Evolutionary conservation across 35 echinoderm and acorn worm genomes (phyloP).

Genomic region (Heliocidaris tuberculata): DNA sequence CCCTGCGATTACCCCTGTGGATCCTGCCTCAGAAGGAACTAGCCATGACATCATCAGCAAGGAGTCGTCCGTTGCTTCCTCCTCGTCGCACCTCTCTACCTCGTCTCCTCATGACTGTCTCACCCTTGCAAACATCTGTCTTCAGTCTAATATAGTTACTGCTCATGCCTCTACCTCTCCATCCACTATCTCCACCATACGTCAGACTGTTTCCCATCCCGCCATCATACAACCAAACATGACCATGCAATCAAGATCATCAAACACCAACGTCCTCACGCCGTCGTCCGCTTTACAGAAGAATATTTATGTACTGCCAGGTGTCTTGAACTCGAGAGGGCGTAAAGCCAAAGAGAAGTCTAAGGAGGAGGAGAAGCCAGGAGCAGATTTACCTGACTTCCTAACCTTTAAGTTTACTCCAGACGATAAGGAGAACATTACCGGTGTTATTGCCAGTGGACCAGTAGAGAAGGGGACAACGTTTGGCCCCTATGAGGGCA

Average conservation of each 20-base stretch:
- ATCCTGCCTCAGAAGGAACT: background rate
- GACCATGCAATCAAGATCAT: background rate
- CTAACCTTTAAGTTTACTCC: background rate
- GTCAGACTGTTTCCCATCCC: background rate
- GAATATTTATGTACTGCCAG: background rate
- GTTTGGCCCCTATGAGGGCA: conserved; percentile 20
- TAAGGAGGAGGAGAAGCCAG: background rate
- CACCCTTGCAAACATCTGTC: background rate
- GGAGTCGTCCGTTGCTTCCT: background rate
- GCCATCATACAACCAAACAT: background rate
- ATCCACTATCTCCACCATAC: background rate
- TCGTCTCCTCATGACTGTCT: background rate
- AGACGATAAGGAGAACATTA: background rate
- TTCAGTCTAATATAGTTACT: background rate
- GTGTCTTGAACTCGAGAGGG: background rate
- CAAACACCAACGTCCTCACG: background rate
- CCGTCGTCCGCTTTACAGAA: background rate
- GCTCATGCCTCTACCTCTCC: background rate
- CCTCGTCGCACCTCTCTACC: no score
- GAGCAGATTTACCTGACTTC: background rate
- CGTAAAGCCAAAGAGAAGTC: background rate
- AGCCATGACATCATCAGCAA: background rate
- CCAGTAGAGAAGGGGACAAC: background rate
- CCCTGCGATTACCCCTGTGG: background rate
- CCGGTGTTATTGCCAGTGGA: background rate